These are phyloP conservation scores for Tiphia femorata DNA, from an alignment of 2,888 invertebrate species.

Conservation along the genomic window DNA sequence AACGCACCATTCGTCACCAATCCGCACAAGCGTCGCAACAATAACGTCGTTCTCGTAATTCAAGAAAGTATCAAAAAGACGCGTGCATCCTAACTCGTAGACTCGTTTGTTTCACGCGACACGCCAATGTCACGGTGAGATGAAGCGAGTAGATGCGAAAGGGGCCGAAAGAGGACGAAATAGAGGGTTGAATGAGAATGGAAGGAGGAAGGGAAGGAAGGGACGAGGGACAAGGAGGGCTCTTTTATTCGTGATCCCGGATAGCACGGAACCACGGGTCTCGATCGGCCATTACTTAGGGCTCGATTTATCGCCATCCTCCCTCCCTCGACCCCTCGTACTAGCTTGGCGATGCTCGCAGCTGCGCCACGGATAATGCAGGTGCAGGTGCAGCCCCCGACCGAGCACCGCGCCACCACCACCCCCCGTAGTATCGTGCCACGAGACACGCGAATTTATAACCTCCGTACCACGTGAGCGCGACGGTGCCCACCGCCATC, in stretches of 20 bases:
- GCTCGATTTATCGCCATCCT: slow-evolving; percentile 43
- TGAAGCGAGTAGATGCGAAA: too few species aligned
- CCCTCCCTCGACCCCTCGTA: slow-evolving; percentile 1
- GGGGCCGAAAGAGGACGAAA: too few species aligned
- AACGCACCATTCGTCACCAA: too few species aligned
- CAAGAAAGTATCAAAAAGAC: too few species aligned
- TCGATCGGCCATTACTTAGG: slow-evolving; percentile 46
- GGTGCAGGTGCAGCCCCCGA: slow-evolving; percentile 37
- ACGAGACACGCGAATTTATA: slow-evolving; percentile 45
- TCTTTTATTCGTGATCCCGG: slow-evolving; percentile 31
- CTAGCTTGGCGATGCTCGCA: slow-evolving; percentile 19
- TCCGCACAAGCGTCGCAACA: too few species aligned
- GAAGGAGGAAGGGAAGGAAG: background rate
- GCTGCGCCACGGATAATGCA: slow-evolving; percentile 36
- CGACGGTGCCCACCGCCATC: slow-evolving; percentile 16
- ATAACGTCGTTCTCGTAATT: too few species aligned
- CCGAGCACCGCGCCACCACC: slow-evolving; percentile 8
- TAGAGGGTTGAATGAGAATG: too few species aligned
- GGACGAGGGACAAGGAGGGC: background rate
- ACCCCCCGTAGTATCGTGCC: too few species aligned
- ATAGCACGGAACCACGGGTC: slow-evolving; percentile 21
- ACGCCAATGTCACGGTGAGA: too few species aligned
- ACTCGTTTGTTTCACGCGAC: too few species aligned
- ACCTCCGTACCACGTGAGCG: slow-evolving; percentile 21
- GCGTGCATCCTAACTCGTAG: too few species aligned